phyloP scores from a whole-genome alignment of 1,140 invertebrate genomes.

The Neodiprion virginianus region DNA sequence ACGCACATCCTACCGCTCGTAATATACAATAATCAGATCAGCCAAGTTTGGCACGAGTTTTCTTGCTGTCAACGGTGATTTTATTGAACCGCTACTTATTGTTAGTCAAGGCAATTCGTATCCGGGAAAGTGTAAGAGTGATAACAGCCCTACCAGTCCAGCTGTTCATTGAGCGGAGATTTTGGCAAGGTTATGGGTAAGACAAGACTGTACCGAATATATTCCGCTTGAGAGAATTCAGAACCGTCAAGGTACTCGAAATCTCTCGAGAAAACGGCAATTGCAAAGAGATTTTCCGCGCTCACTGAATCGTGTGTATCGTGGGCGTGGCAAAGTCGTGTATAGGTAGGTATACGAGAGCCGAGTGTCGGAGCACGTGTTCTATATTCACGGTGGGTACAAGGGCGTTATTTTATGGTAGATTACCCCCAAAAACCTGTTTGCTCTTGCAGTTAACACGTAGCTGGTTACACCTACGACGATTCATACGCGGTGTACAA shows the following conservation, averaged over 20 bases:
- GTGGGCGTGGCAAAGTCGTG: neutral
- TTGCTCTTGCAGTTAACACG: constrained; percentile 5
- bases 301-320: neutral
- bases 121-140: too few species aligned
- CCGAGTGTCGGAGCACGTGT: neutral
- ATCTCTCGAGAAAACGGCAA: constrained; percentile 4
- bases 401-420: constrained; percentile 7
- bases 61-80: too few species aligned
- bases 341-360: neutral
- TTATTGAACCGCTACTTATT: too few species aligned
- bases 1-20: too few species aligned
- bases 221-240: neutral
- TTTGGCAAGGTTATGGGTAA: too few species aligned
- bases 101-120: too few species aligned
- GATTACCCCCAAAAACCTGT: constrained; percentile 4
- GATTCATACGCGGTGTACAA: neutral
- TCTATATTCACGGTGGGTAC: neutral
- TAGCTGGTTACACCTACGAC: neutral
- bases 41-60: too few species aligned
- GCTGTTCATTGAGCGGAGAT: too few species aligned
- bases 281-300: neutral
- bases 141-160: too few species aligned
- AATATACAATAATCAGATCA: too few species aligned
- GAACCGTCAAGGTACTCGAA: neutral
- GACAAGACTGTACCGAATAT: neutral